Conservation (phyloP, 2,797 vertebrate genomes). For the Myiotriccus ornatus region DNA sequence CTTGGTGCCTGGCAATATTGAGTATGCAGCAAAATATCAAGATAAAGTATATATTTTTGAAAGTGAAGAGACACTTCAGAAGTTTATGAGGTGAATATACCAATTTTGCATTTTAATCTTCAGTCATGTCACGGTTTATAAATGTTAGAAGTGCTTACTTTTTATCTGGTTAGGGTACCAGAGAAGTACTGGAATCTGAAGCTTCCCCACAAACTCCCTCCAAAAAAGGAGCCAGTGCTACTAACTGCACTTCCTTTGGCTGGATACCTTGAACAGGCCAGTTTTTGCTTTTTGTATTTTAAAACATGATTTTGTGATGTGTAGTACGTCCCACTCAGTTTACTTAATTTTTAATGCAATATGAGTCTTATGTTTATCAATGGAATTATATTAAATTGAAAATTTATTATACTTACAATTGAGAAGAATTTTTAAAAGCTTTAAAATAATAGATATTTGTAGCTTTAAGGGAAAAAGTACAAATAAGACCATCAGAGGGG, state of each 20-base stretch:
- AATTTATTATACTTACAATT: background rate
- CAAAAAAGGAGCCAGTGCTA: conserved; percentile 81
- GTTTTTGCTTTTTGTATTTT: conserved; percentile 1
- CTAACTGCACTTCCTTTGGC: conserved; percentile 87
- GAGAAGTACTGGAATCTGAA: conserved; percentile 86
- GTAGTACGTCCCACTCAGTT: background rate
- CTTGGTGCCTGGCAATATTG: conserved; percentile 82
- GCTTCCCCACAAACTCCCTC: conserved; percentile 89
- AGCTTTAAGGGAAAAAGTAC: background rate
- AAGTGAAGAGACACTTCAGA: conserved; percentile 84
- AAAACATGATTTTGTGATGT: background rate
- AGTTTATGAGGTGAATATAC: conserved; percentile 86
- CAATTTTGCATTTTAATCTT: conserved; percentile 1
- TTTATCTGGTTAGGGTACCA: conserved; percentile 79
- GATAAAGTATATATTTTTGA: conserved; percentile 87
- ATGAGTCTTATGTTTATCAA: background rate
- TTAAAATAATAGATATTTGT: background rate
- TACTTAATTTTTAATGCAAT: background rate
- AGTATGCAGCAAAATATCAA: conserved; percentile 86
- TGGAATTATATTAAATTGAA: background rate
- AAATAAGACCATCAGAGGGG: background rate
- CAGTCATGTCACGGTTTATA: background rate
- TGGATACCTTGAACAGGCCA: conserved; percentile 95
- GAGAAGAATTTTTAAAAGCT: background rate
- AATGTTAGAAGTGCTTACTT: background rate